Base-by-base conservation (phyloP, 2,797 vertebrate species). In the Onychomys leucogaster region DNA sequence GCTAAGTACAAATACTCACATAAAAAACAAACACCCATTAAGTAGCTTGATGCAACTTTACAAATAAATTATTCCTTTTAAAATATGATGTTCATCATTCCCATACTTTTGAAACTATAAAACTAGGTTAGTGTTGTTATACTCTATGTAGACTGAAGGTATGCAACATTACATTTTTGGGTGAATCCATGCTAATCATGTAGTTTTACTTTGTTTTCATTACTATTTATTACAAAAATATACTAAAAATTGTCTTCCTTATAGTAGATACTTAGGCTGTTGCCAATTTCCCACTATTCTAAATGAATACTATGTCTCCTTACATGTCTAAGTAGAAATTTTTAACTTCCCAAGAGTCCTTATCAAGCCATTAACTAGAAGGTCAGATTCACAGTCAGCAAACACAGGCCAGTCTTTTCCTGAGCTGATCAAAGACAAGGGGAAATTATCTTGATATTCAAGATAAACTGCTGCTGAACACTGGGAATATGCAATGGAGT, bases 361-460 rank as follows among this genome's bases (percentile, higher is more conserved):
- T 49, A 71, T 32, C 27, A 92, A 81, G 41, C 7, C 59, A 63
- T 27, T 67, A 75, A 94, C 63, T 49, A 94, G 55, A 93, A 77
- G 61, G 37, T 55, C 43, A 77, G 96, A 85, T 96, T 86, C 17
- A 61, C 29, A 85, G 71, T 90, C 87, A 89, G 8, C 21, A 87
- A 93, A 87, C 34, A 81, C 1, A 82, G 82, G 95, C 67, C 19
- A 49, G 23, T 85, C 37, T 90, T 90, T 78, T 91, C 57, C 61
- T 49, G 67, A 92, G n/a, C 52, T 81, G 37, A 81, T 84, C 19
- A 97, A 85, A 96, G 82, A 52, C n/a, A 95, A 87, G 46, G 29
- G 81, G 32, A 87, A 77, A 95, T 93, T 63, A 87, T 67, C 95
- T 71, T 96, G 37, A 94, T 46, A 94, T 59, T 55, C 37, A 90